Conservation (phyloP, 1,140 invertebrate genomes). For the Caerostris darwini region DNA sequence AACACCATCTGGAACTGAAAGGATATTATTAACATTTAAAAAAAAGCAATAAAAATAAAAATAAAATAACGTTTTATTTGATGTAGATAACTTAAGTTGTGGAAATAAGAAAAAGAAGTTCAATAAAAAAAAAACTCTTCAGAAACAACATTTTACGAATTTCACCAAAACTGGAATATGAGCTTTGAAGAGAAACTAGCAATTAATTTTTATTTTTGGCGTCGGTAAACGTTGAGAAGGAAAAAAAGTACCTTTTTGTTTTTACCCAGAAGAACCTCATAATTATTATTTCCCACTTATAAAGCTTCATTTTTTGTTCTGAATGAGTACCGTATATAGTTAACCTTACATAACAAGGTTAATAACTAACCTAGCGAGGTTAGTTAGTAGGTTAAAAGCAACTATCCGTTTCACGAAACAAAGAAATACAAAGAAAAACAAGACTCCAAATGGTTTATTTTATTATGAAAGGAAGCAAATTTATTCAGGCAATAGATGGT, state of each 20-base stretch:
- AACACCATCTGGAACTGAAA: not conserved
- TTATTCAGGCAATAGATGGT: no score
- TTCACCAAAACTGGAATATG: not conserved
- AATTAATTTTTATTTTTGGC: not conserved
- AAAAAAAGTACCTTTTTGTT: not conserved
- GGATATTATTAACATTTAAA: not conserved
- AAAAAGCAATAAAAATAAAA: not conserved
- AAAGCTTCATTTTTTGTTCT: not conserved
- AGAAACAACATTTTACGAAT: not conserved
- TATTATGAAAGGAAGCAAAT: no score
- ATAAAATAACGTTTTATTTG: not conserved
- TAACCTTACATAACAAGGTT: no score
- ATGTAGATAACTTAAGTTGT: not conserved
- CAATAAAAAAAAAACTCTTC: not conserved
- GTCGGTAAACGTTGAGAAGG: not conserved
- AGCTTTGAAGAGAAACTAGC: not conserved
- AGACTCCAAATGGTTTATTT: no score
- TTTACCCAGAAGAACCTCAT: not conserved
- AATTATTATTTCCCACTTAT: not conserved
- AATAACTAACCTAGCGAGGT: no score
- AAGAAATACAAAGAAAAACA: no score
- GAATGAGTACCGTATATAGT: no score
- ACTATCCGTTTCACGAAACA: no score
- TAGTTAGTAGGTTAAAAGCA: no score
- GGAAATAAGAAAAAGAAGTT: not conserved